Evolutionary conservation across 1,140 invertebrate genomes (phyloP), one percentile per base, ranked within the genome.

Genomic region (Scaptomyza graminum): DNA sequence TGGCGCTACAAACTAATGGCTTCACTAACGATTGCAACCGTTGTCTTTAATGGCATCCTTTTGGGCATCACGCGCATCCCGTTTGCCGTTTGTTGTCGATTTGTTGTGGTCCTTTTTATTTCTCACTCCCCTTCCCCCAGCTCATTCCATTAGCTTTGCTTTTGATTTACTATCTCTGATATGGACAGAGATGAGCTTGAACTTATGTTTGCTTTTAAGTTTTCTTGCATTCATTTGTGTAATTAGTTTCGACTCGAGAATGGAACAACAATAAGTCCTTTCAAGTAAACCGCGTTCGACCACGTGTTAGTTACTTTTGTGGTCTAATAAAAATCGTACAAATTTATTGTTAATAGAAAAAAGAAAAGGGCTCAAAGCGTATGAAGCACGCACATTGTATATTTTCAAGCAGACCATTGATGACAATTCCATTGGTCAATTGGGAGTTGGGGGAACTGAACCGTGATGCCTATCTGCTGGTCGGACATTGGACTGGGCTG

Each of bases 301-400:
- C 28, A 43, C 51, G 50, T 28, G 39, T 62, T 16, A 61, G 7
- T 34, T 34, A 9, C 31, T 34, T 37, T 76, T 79, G 79, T 43
- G 76, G 75, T 73, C 74, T 60, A 76, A 79, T 71, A 71, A 73
- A 73, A 82, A 74, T 79, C 73, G 52, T 68, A 89, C 84, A 83
- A 88, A 88, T 83, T 88, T 88, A 88, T 82, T 89, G 84, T 79
- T 88, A 88, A 88, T 88, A 88, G 83, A 88, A 88, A 88, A 89
- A 83, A 69, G 2, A 25, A 41, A 34, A 34, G 31, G 84, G 76
- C 72, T 79, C 73, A 39, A 82, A 12, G 61, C 67, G 71, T 69
- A 62, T 72, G 74, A 63, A 49, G 78, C 82, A 87, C 74, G 71
- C 82, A 82, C 83, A 65, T 80, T 79, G 63, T 44, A 47, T 62